Evolutionary conservation across 2,113 vertebrate species (phyloP), one percentile per base, ranked within the genome.

Genomic region (Fregetta grallaria): DNA sequence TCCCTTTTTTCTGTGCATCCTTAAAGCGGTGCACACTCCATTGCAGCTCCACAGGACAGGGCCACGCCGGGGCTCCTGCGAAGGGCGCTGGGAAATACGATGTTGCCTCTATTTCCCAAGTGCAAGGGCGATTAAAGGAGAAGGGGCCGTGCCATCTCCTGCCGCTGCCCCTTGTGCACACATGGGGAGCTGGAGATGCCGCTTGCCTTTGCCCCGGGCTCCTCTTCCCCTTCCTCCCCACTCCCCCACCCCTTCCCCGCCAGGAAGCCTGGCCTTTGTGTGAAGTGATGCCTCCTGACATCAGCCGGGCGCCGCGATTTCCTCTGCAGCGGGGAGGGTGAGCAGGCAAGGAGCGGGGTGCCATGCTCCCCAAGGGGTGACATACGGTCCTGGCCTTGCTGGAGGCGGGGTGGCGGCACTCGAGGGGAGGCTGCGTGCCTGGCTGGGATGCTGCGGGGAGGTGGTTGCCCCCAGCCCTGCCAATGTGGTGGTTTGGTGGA

Each of bases 221-320:
- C 30, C 90, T 95, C 78, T 96, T 96, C 85, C 87, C 92, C 92
- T 95, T 96, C 96, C 94, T 95, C 62, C 49, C 44, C 9, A 5
- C 76, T 89, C 83, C 70, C 68, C 90, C 94, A 85, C 85, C 94
- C 77, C 66, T 91, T 94, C 92, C 72, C 77, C 3, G 12, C 92
- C 86, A 86, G 96, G 94, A 95, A 93, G 91, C 76, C 83, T 78
- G 94, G 85, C 92, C 90, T 93, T 96, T 90, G 88, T 94, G 95
- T 90, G 85, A 96, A 96, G 79, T 92, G 94, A 98, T 96, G 92
- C 70, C 96, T 96, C 79, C 71, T 97, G 95, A 98, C 95, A 96
- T 96, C 92, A 95, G 96, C 95, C 16, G 2, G 92, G 91, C 44
- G 22, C 56, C 17, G 21, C 9, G 7, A 81, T 93, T 96, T 98